Base-by-base conservation (phyloP, 2,113 vertebrate genomes). In the Vidua macroura region DNA sequence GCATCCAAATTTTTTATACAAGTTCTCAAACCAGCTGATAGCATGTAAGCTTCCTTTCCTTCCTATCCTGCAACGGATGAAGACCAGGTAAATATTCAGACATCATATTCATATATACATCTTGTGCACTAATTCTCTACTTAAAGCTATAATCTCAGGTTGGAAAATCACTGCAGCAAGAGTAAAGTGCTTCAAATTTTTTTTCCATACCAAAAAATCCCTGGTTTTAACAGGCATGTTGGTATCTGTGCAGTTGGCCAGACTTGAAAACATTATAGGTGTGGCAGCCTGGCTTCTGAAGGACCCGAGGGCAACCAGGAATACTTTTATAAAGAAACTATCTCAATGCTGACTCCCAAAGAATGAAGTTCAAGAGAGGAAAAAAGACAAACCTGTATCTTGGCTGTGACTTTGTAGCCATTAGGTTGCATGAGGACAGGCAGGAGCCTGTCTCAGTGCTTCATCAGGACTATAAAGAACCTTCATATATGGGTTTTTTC, bases 401-500 rank as follows among this genome's bases (percentile, higher is more conserved):
- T 62, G 49, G 74, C 77, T 82, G 48, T 64, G 77, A 49, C 46
- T 72, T 31, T 35, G 49, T 4, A 94, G 74, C 37, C 49, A 73
- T 35, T 27, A 68, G 28, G n/a, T 25, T 79, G n/a, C 49, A 64
- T 2, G 24, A 52, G 74, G 44, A 69, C 5, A 1, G 41, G 62
- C 7, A 83, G 30, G 8, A 88, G 60, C 72, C 79, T 69, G 43
- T n/a, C 66, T 48, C 5, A 2, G 22, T 35, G 35, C 64, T 70
- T 72, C 35, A 48, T 2, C 43, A 37, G 16, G 24, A 64, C 46
- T 49, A 22, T 1, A 8, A 78, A 58, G 39, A 68, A 27, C 23
- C 31, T 60, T 46, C 1, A 0, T 5, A 33, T 7, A 31, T 15
- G 8, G 0, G 0, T 9, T 25, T 58, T 73, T 41, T 18, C 18